A percentile compares a stretch with the other conserved stretches of the same genome.
Evolutionary conservation across 2,888 invertebrate genomes (phyloP).

Genomic region (Argyresthia goedartella): DNA sequence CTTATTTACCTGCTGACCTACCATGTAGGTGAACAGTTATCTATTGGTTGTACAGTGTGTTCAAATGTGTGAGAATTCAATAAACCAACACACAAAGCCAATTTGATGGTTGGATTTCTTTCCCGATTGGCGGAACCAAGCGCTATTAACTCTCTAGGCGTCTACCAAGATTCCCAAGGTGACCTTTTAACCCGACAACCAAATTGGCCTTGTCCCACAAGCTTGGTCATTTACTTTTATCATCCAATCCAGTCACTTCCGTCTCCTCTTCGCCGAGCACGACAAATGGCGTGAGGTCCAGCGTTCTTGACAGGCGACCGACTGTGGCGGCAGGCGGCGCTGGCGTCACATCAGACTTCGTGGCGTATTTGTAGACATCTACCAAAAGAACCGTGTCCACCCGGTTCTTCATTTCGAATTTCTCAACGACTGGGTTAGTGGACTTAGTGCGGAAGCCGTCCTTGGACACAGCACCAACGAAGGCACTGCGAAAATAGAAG

Average conservation of each 20-base stretch:
- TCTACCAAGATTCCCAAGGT: no score
- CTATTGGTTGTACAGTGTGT: no score
- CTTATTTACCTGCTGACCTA: no score
- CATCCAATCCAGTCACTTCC: background rate
- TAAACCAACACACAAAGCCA: no score
- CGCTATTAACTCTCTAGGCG: no score
- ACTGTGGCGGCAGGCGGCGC: constrained; percentile 47
- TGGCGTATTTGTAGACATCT: constrained; percentile 25
- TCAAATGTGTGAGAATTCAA: no score
- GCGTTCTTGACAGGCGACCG: constrained; percentile 77
- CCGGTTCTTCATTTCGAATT: background rate
- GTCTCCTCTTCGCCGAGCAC: constrained; percentile 46
- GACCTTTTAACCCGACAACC: no score
- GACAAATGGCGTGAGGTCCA: constrained; percentile 80
- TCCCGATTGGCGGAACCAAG: no score
- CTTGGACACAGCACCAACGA: constrained; percentile 24
- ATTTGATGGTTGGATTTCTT: no score
- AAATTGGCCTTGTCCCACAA: background rate
- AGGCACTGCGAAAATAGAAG: constrained; percentile 11
- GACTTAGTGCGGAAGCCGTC: constrained; percentile 65
- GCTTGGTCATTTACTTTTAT: background rate
- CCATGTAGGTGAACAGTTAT: no score
- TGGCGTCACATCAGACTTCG: background rate
- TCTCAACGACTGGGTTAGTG: constrained; percentile 17
- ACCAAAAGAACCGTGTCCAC: background rate